phyloP scores from a whole-genome alignment of 2,888 invertebrate species.

The Glaucopsyche alexis region DNA sequence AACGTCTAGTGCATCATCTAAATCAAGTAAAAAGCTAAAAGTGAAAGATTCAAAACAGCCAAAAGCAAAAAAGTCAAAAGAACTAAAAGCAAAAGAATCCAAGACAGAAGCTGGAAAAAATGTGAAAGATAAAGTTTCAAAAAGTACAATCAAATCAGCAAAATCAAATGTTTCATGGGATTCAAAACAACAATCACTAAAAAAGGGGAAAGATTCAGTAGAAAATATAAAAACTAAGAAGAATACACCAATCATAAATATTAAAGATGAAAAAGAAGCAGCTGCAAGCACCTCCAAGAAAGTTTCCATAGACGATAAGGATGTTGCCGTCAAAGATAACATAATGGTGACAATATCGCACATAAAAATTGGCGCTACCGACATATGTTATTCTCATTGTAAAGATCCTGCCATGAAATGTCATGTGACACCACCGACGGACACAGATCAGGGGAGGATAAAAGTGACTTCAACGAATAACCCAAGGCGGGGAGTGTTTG shows the following conservation, averaged over 20 bases:
- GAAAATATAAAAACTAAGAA: background rate
- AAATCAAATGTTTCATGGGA: background rate
- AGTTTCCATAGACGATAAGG: slow-evolving; percentile 47
- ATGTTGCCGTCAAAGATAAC: slow-evolving; percentile 48
- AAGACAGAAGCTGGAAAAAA: background rate
- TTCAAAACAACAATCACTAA: background rate
- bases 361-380: slow-evolving; percentile 60
- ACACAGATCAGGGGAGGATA: slow-evolving; percentile 54
- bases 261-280: background rate
- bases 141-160: background rate
- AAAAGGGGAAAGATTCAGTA: background rate
- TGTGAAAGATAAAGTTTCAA: background rate
- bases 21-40: slow-evolving; percentile 34
- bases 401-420: slow-evolving; percentile 60
- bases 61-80: background rate
- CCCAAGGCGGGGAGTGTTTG: slow-evolving; percentile 70
- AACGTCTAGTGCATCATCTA: slow-evolving; percentile 40
- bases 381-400: slow-evolving; percentile 58
- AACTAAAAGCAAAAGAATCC: background rate
- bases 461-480: slow-evolving; percentile 61
- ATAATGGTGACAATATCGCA: slow-evolving; percentile 64
- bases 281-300: slow-evolving; percentile 35
- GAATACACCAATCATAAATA: background rate
- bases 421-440: slow-evolving; percentile 48
- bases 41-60: slow-evolving; percentile 32